phyloP scores from a whole-genome alignment of 2,888 invertebrate species.

The Sphinx pinastri region DNA sequence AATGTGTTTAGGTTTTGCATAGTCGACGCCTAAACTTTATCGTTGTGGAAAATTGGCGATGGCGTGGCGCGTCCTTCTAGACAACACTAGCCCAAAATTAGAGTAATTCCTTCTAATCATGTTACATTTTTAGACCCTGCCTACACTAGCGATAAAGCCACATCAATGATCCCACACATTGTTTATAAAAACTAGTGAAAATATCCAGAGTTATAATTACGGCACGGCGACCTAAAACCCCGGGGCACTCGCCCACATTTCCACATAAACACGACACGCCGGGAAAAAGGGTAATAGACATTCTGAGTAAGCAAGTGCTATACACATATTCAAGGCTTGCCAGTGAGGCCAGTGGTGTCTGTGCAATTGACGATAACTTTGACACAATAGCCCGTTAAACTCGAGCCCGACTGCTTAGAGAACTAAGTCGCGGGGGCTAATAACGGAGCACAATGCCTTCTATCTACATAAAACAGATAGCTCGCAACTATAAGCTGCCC shows the following conservation, averaged over 20 bases:
- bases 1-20: background rate
- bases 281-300: slow-evolving; percentile 20
- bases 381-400: slow-evolving; percentile 54
- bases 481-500: slow-evolving; percentile 30
- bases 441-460: slow-evolving; percentile 47
- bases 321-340: slow-evolving; percentile 42
- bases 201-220: too few relatives aligned
- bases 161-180: too few relatives aligned
- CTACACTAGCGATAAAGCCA: too few relatives aligned
- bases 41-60: background rate
- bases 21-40: background rate
- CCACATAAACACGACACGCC: background rate
- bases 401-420: slow-evolving; percentile 49
- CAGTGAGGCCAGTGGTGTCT: slow-evolving; percentile 45
- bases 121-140: too few relatives aligned
- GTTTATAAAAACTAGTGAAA: too few relatives aligned
- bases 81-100: too few relatives aligned
- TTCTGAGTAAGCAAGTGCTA: slow-evolving; percentile 25
- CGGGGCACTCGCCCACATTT: background rate
- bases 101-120: too few relatives aligned
- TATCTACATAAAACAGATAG: slow-evolving; percentile 52
- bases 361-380: slow-evolving; percentile 56
- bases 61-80: background rate
- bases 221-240: background rate
- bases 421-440: slow-evolving; percentile 48